Evolutionary conservation across 2,888 invertebrate species (phyloP), one percentile per base, ranked within the genome.

Genomic region (Barypeithes pellucidus): DNA sequence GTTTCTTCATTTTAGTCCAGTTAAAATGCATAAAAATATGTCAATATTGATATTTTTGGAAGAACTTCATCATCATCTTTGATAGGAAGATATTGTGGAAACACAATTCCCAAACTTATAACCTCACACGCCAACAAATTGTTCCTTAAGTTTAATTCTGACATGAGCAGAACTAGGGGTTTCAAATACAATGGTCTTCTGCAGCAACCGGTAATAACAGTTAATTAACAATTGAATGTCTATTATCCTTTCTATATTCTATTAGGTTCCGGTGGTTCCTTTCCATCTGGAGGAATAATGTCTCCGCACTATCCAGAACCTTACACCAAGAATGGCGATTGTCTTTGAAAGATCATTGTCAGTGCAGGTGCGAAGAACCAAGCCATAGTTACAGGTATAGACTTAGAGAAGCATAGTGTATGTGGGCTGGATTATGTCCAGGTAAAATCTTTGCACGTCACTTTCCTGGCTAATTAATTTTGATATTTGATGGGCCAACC

Each of bases 251-350:
- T 33, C 5, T 39, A 52, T 22, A 45, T 45, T n/a, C 54, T 75
- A 73, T 66, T 39, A 80, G 79, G 80, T 50, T 98, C 97, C 84
- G 97, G 97, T 12, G 97, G 96, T 1, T 89, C 87, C 14, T 80
- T 97, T 39, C 89, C 91, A 8, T 86, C 86, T 0, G 97, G 97
- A 0, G 89, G 91, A 1, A 91, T 97, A 77, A 89, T 91, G 8
- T 96, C 97, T 0, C 97, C 97, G 0, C 92, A 93, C 82, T 97
- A 97, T 86, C 97, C 97, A 0, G 88, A 90, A 77, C 85, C 89
- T 0, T 96, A 96, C 83, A 86, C 88, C 41, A 89, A 90, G 65
- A 89, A 91, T 77, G 89, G 93, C 0, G 91, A 93, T 82, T 97
- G 97, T 83, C 89, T 90, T 76, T 98, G 96, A 92, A 91, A 88